Evolutionary conservation across 2,113 vertebrate species (phyloP), one percentile per base, ranked within the genome.

Genomic region (Crotalus helleri): DNA sequence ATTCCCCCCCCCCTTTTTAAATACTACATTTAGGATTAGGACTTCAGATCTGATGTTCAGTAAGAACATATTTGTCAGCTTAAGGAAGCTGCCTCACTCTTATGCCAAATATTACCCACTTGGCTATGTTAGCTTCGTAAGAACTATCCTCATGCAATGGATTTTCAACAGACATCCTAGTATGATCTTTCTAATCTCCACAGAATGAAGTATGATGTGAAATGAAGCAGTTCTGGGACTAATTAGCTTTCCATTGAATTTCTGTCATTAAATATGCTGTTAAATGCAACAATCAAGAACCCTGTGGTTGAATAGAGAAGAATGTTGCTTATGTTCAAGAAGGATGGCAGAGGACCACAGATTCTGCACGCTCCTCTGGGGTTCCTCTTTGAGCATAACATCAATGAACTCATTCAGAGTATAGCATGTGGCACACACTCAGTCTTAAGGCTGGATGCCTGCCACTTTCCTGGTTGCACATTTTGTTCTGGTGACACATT

Each of bases 391-490:
- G 92, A 44, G 7, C 13, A 49, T 95, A 58, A 88, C 92, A 96
- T 86, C 93, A 90, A 21, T 91, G 92, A 61, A 53, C 95, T 90
- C 88, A 93, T 95, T 92, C 89, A 92, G 88, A 94, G 55, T 81
- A 64, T 0, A 0, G 24, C 94, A 94, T 90, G 95, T 10, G 88
- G 94, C 91, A 0, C 0, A 90, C 91, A 91, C 64, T 96, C 92
- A 64, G 3, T 88, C 24, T 91, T 33, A 85, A 93, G 54, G 64
- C 3, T 96, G 96, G 95, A 93, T 74, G 13, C 81, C 15, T 5
- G 94, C 92, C 61, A 1, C 86, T 93, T 93, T 94, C 92, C 26
- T 96, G 95, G 95, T 97, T 92, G 95, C 44, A 97, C 96, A 95
- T 53, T 69, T 58, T 87, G 95, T 96, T 96, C 96, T 0, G 0